phyloP scores from a whole-genome alignment of 1,140 invertebrate genomes.

The Trichomalopsis sarcophagae region DNA sequence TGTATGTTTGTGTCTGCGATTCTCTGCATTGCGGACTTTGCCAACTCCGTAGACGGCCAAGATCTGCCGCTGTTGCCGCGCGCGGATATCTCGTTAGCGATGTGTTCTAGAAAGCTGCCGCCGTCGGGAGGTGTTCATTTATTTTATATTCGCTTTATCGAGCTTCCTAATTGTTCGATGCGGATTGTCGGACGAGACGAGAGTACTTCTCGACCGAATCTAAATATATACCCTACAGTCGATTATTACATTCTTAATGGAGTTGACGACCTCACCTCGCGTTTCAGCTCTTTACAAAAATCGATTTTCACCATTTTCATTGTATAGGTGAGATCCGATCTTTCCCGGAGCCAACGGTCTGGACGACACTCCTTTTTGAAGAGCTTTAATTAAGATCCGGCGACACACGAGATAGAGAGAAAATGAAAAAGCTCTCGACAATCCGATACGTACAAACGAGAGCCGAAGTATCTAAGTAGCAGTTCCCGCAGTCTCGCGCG shows the following conservation, averaged over 20 bases:
- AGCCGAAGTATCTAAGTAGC: not conserved
- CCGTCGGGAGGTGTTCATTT: not conserved
- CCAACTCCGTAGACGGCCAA: not conserved
- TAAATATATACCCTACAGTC: too few species aligned
- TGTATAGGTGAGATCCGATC: too few species aligned
- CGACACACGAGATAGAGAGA: not conserved
- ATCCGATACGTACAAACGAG: not conserved
- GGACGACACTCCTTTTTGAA: not conserved
- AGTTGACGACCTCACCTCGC: too few species aligned
- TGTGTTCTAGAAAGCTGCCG: not conserved
- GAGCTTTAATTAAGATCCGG: too few species aligned
- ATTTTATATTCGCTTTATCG: too few species aligned
- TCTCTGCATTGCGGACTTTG: conserved; percentile 3
- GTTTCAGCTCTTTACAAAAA: too few species aligned
- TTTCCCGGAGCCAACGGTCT: too few species aligned
- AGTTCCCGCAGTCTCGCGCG: not conserved
- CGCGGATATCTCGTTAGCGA: not conserved
- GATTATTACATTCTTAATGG: too few species aligned
- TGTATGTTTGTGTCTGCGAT: not conserved
- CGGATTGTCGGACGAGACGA: too few species aligned
- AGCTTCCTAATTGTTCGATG: too few species aligned
- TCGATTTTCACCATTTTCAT: too few species aligned
- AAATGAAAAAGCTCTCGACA: not conserved
- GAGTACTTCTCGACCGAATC: too few species aligned
- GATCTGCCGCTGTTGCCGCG: not conserved